Evolutionary conservation across 2,888 invertebrate genomes (phyloP), one percentile per base, ranked within the genome.

Genomic region (Xestia xanthographa): DNA sequence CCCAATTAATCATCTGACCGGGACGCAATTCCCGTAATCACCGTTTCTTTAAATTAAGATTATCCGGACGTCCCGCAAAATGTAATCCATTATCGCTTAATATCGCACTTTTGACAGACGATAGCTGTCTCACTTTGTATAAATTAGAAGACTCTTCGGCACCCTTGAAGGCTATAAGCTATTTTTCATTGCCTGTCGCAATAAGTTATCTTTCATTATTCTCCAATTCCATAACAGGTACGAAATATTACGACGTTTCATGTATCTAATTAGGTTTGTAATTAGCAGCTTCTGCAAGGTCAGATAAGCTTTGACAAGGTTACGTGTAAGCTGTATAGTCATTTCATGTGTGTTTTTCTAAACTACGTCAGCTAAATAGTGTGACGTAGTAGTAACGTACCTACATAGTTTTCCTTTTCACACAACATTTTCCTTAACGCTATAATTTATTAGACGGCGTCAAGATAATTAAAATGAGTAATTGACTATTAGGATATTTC

Each of bases 1-100:
- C 83, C 90, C 92, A 92, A 94, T 95, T 95, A 94, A 94, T 95
- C 94, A 94, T 92, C 90, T 88, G 84, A 84, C 89, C 90, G 88
- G 71, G 77, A 87, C 88, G 88, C 87, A 86, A 86, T 88, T 88
- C 89, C 87, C 87, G 90, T 91, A 91, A 92, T 91, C 92, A 91
- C 89, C 88, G 90, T 88, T 91, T 90, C 90, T 90, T 90, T 92
- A 90, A 92, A 92, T 92, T 91, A 88, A 91, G 90, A 92, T 92
- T 88, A 90, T 87, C 87, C 87, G 86, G 87, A 83, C 83, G 79
- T 80, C 82, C 83, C 77, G 74, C 77, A 80, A 77, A 88, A 87
- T 78, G 78, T 86, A 81, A 85, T 83, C 72, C 77, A 82, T 83
- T 85, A 78, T 81, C 70, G 80, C 86, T 77, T 80, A 79, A 83